Evolutionary conservation across 2,888 invertebrate genomes (phyloP).

Genomic region (Colletes collaris): DNA sequence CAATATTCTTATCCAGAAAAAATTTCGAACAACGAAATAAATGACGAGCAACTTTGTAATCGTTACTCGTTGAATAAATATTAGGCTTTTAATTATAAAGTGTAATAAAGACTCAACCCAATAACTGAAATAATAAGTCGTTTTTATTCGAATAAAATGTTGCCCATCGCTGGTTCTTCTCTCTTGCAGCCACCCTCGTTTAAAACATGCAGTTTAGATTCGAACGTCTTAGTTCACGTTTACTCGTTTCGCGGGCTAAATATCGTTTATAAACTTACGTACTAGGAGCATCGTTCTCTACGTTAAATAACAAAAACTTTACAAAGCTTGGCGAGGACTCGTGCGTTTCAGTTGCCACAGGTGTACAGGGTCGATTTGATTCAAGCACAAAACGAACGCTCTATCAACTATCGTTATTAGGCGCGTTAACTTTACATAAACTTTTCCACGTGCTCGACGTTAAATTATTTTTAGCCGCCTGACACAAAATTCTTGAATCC

Average conservation of each 20-base stretch:
- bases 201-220: neutral
- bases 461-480: neutral
- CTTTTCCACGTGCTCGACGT: neutral
- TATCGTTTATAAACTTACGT: conserved; percentile 24
- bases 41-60: no score
- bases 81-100: no score
- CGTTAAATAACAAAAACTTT: conserved; percentile 38
- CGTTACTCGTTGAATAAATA: no score
- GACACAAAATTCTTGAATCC: neutral
- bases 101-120: no score
- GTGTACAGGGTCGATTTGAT: neutral
- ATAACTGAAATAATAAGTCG: no score
- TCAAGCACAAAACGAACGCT: conserved; percentile 20
- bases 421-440: conserved; percentile 19
- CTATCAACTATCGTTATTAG: conserved; percentile 8
- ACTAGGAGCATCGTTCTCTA: conserved; percentile 11
- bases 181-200: neutral
- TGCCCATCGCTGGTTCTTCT: neutral
- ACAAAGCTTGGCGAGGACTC: conserved; percentile 25
- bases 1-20: no score
- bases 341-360: neutral
- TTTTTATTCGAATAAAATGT: no score
- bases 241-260: conserved; percentile 1
- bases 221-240: neutral
- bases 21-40: no score